A percentile compares a stretch with the other conserved stretches of the same genome.
phyloP scores from a whole-genome alignment of 2,113 vertebrate species.

The Rattus norvegicus region GRCr8 NC_086035.1:4375501-4376000 shows the following conservation, averaged over 20 bases:
- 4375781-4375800: too few species aligned
- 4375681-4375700: neutral
- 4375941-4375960: too few species aligned
- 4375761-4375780: neutral
- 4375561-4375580: too few species aligned
- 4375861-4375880: too few species aligned
- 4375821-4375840: too few species aligned
- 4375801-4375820: too few species aligned
- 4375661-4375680: neutral
- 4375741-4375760: neutral
- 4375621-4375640: neutral
- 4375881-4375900: too few species aligned
- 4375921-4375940: too few species aligned
- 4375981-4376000: too few species aligned
- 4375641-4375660: neutral
- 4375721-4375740: neutral
- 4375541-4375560: neutral
- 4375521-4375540: neutral
- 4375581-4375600: neutral
- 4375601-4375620: neutral
- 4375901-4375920: too few species aligned
- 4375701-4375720: neutral
- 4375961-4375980: too few species aligned
- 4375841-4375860: too few species aligned
- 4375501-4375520: neutral